These are phyloP conservation scores for Emydocephalus ijimae DNA, from an alignment of 2,113 vertebrate species.

Conservation along the genomic window DNA sequence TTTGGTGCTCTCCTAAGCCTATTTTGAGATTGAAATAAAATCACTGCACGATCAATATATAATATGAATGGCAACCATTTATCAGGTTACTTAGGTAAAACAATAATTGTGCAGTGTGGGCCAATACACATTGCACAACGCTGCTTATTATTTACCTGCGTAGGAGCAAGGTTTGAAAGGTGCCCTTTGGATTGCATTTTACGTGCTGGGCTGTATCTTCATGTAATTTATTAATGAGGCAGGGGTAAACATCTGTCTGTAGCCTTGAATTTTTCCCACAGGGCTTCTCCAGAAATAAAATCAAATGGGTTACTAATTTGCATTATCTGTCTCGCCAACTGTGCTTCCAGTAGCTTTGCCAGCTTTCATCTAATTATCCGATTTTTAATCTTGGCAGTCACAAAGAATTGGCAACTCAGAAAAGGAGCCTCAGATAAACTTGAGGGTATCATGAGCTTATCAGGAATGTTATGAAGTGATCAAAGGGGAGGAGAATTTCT, in stretches of 20 bases:
- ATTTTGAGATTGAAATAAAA: not conserved
- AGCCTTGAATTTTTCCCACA: not conserved
- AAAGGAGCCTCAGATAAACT: not conserved
- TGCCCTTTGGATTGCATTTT: not conserved
- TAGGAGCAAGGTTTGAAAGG: not conserved
- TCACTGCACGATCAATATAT: not conserved
- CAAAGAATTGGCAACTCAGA: not conserved
- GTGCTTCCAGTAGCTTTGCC: not conserved
- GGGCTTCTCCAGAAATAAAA: not conserved
- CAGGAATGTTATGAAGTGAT: not conserved
- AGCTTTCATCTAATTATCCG: not conserved
- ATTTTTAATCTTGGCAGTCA: not conserved
- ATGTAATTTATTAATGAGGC: not conserved
- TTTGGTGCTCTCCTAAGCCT: not conserved
- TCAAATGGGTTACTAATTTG: not conserved
- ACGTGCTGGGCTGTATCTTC: not conserved
- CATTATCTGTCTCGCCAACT: not conserved
- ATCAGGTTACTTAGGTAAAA: not conserved
- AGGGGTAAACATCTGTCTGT: not conserved
- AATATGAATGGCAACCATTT: not conserved
- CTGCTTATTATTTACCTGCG: not conserved
- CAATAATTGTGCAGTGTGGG: not conserved
- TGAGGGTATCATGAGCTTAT: not conserved
- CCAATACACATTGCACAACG: not conserved
- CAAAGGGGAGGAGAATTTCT: not conserved